phyloP scores from a whole-genome alignment of 2,888 invertebrate genomes.

The Rotaria socialis region DNA sequence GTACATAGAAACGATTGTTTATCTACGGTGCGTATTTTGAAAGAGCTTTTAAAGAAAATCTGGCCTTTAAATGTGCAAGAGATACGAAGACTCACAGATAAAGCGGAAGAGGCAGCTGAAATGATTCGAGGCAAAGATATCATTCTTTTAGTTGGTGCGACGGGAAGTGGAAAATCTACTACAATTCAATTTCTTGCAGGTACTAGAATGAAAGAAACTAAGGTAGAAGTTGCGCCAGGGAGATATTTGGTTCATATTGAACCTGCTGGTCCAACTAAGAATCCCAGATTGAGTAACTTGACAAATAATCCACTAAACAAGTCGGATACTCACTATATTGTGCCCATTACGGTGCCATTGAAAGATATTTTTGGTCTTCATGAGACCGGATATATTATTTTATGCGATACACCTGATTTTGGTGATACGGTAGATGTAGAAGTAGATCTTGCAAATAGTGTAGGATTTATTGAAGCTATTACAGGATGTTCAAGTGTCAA shows the following conservation, averaged over 20 bases:
- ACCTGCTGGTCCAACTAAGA: background rate
- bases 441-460: background rate
- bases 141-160: background rate
- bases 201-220: background rate
- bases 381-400: too few relatives aligned
- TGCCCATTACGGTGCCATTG: too few relatives aligned
- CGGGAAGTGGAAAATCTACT: background rate
- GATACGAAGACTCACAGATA: background rate
- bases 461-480: background rate
- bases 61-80: background rate
- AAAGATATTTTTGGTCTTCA: too few relatives aligned
- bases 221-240: background rate
- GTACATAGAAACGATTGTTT: background rate
- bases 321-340: too few relatives aligned
- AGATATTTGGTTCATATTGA: background rate
- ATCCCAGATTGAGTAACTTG: background rate
- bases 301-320: background rate
- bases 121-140: background rate
- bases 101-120: background rate
- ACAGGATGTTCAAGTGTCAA: background rate
- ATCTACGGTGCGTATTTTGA: background rate
- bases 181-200: slow-evolving; percentile 27
- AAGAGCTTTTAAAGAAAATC: background rate
- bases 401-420: slow-evolving; percentile 16
- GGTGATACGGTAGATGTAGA: background rate